Conservation (phyloP, 2,888 invertebrate species). For the Tachina fera region DNA sequence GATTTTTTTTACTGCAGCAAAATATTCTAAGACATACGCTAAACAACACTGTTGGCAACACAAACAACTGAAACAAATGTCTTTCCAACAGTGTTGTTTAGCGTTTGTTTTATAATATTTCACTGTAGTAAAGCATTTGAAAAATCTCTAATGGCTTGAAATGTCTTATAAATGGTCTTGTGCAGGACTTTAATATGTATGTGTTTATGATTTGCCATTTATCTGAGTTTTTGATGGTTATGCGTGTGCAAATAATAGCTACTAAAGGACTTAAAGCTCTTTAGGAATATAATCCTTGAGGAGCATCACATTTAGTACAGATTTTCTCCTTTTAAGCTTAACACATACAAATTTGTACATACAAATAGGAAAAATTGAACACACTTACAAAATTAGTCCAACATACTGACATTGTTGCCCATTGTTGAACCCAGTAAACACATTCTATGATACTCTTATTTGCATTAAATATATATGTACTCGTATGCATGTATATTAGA, state of each 20-base stretch:
- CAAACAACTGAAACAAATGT: too few relatives aligned
- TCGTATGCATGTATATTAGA: too few relatives aligned
- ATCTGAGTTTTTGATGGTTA: slow-evolving; percentile 24
- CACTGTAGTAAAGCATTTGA: too few relatives aligned
- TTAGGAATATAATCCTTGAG: slow-evolving; percentile 48
- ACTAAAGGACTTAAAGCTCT: slow-evolving; percentile 43
- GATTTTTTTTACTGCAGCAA: too few relatives aligned
- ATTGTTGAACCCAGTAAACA: neutral
- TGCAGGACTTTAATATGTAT: neutral
- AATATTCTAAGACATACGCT: too few relatives aligned
- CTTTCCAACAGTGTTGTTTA: too few relatives aligned
- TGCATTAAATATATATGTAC: too few relatives aligned
- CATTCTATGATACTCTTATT: too few relatives aligned
- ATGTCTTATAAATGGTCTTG: too few relatives aligned
- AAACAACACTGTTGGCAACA: too few relatives aligned
- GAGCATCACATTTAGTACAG: slow-evolving; percentile 54
- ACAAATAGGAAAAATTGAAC: neutral
- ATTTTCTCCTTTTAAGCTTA: slow-evolving; percentile 42
- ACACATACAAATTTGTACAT: slow-evolving; percentile 24
- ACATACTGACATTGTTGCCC: slow-evolving; percentile 40
- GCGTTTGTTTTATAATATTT: too few relatives aligned
- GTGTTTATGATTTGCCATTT: neutral
- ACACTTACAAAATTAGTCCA: neutral
- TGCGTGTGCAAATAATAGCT: slow-evolving; percentile 52
- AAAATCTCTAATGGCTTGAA: too few relatives aligned